Evolutionary conservation across 1,140 invertebrate species (phyloP), one percentile per base, ranked within the genome.

Genomic region (Lasaia peninsularis): DNA sequence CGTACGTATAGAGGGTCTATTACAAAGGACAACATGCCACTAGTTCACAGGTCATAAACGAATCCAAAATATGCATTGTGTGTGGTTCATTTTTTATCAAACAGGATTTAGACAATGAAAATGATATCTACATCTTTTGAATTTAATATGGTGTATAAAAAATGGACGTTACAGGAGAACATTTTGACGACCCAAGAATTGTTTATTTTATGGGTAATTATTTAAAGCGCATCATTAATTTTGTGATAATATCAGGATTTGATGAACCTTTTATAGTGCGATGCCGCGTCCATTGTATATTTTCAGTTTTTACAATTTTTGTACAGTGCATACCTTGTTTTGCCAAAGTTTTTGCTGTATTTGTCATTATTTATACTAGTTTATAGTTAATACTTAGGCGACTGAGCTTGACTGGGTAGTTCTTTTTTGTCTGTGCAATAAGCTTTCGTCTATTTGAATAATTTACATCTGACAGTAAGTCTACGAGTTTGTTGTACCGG

Each of bases 51-150:
- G 76, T 76, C 74, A 74, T 82, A 81, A 48, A 85, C 76, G 69
- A 75, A 86, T 84, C 78, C 80, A 82, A 81, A 83, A 84, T 79
- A 86, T 80, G 79, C 76, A 78, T 87, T 86, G 81, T 81, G 71
- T 72, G 71, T 69, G 70, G 61, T 62, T 73, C 73, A 31, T 44
- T 59, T 64, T 60, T 54, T 63, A 63, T 67, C 33, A 50, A 51
- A 40, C 62, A 61, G 62, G 65, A 66, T 61, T 71, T 77, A 86
- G 63, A 86, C 80, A 83, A 83, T 81, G 70, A 73, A 63, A 69
- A 65, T 71, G 66, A 80, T 76, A 68, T 60, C 52, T 59, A 75
- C 72, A 63, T 80, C 58, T 70, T 48, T 65, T 62, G 61, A 65
- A 62, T 78, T 69, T 65, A 72, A 75, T 78, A 74, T 67, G 63